Conservation (phyloP, 2,888 invertebrate species). For the Lepidochrysops patricia region DNA sequence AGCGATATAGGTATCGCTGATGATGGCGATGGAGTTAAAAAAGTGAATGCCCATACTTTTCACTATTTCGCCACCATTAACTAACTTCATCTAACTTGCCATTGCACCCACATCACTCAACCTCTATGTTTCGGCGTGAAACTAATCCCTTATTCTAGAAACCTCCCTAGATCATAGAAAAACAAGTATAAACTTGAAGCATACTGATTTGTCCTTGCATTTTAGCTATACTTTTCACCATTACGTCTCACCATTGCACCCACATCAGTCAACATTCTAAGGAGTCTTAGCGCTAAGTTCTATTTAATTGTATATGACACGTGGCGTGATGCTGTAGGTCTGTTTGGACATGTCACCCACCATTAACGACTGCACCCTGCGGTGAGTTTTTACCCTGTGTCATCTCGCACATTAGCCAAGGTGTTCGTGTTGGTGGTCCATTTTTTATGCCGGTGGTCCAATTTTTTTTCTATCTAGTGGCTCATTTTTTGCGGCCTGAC, state of each 20-base stretch:
- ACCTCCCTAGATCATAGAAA: too few species aligned
- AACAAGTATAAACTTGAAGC: too few species aligned
- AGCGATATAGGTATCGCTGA: too few species aligned
- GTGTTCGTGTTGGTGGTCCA: conserved; percentile 63
- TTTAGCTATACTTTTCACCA: background rate
- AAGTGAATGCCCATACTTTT: too few species aligned
- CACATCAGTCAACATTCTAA: background rate
- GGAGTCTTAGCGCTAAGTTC: background rate
- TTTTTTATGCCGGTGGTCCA: conserved; percentile 54
- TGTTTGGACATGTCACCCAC: conserved; percentile 57
- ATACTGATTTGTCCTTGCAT: background rate
- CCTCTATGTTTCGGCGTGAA: too few species aligned
- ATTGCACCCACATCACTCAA: background rate
- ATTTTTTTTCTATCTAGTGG: background rate
- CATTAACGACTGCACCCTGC: conserved; percentile 50
- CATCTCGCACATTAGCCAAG: conserved; percentile 70
- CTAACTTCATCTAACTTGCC: background rate
- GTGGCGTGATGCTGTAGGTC: conserved; percentile 48
- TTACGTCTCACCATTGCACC: background rate
- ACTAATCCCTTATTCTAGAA: too few species aligned
- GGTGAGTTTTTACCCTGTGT: conserved; percentile 52
- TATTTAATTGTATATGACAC: conserved; percentile 27
- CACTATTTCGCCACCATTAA: background rate
- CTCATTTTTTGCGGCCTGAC: conserved; percentile 45
- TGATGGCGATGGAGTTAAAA: too few species aligned